Conservation (phyloP, 2,888 invertebrate genomes). For the Drosophila rellima region DNA sequence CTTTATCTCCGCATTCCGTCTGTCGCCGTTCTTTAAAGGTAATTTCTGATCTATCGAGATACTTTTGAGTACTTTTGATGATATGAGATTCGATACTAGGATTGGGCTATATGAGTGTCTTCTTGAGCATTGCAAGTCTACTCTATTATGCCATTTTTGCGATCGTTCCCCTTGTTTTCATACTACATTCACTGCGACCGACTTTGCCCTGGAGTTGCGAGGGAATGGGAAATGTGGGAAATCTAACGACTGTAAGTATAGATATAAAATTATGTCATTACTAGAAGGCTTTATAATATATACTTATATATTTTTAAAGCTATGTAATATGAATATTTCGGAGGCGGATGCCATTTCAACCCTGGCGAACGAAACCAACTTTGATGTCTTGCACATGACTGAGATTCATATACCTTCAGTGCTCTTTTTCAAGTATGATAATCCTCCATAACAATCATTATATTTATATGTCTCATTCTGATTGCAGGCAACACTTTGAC, state of each 20-base stretch:
- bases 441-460: not conserved
- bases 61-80: not conserved
- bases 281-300: not conserved
- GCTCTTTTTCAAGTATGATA: conserved; percentile 69
- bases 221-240: conserved; percentile 82
- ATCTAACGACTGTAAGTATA: conserved; percentile 45
- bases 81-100: conserved; percentile 86
- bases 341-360: not conserved
- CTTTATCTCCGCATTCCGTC: conserved; percentile 92
- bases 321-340: conserved; percentile 41
- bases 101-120: conserved; percentile 93
- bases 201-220: conserved; percentile 93
- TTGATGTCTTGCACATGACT: not conserved
- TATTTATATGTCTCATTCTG: not conserved
- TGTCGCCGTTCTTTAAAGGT: conserved; percentile 96
- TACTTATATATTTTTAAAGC: conserved; percentile 22
- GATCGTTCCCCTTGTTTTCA: conserved; percentile 92
- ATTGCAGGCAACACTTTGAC: conserved; percentile 34
- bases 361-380: not conserved
- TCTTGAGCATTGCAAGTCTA: conserved; percentile 91
- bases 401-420: conserved; percentile 70
- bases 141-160: conserved; percentile 93
- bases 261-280: too few relatives aligned
- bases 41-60: conserved; percentile 34
- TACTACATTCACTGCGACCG: conserved; percentile 89